Evolutionary conservation across 23 tunicate species (phyloP).

Genomic region (Aplidium turbinatum): DNA sequence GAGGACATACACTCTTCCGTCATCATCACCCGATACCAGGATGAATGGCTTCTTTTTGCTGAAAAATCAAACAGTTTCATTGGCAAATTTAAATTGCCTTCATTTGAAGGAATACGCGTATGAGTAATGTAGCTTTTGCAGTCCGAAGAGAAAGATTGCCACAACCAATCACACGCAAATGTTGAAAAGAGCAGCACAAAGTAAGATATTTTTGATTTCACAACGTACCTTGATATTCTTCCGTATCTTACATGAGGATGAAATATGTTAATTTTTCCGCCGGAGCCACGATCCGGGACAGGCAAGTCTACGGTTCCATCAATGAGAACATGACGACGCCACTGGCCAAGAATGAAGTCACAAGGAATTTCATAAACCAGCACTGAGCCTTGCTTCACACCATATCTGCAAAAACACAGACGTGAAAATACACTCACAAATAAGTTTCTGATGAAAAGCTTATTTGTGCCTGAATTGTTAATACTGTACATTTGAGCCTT

Average conservation of each 20-base stretch:
- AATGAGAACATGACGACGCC: constrained; percentile 74
- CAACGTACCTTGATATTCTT: constrained; percentile 12
- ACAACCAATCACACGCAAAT: too few relatives aligned
- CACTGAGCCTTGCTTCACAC: constrained; percentile 66
- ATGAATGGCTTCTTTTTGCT: constrained; percentile 93
- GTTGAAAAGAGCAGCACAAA: too few relatives aligned
- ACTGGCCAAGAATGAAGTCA: constrained; percentile 74
- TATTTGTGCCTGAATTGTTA: too few relatives aligned
- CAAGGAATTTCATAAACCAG: constrained; percentile 90
- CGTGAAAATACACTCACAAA: neutral
- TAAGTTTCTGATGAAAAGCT: too few relatives aligned
- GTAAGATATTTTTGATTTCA: too few relatives aligned
- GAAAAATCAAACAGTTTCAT: neutral
- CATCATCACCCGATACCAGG: constrained; percentile 79
- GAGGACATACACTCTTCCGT: constrained; percentile 81
- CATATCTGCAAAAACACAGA: constrained; percentile 50
- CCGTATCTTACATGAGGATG: constrained; percentile 68
- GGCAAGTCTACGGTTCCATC: constrained; percentile 60
- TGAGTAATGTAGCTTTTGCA: too few relatives aligned
- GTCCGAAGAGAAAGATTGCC: too few relatives aligned
- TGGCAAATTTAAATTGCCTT: too few relatives aligned
- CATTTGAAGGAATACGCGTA: too few relatives aligned
- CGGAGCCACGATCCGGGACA: constrained; percentile 66
- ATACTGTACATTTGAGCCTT: too few relatives aligned
- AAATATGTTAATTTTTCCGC: constrained; percentile 78